These are phyloP conservation scores for Timandra comae DNA, from an alignment of 2,888 invertebrate genomes.

Conservation along the genomic window DNA sequence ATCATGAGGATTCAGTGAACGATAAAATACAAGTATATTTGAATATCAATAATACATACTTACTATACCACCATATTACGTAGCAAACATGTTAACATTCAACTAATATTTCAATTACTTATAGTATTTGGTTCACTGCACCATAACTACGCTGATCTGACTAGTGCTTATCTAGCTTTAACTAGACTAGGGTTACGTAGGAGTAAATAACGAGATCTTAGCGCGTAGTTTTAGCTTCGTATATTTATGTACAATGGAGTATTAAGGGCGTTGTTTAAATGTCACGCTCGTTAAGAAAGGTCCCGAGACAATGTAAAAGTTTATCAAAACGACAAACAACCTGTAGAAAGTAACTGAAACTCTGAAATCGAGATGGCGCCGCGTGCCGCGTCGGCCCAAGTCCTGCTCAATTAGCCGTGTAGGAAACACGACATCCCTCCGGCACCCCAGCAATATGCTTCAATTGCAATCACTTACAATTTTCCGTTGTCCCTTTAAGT, in stretches of 20 bases:
- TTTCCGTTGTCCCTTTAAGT: constrained; percentile 2
- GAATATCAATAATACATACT: too few species aligned
- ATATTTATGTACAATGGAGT: constrained; percentile 23
- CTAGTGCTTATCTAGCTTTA: neutral
- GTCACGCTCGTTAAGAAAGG: constrained; percentile 45
- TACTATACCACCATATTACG: too few species aligned
- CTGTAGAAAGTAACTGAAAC: constrained; percentile 8
- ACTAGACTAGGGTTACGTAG: constrained; percentile 22
- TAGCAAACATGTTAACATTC: too few species aligned
- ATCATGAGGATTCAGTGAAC: too few species aligned
- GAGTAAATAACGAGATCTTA: constrained; percentile 34
- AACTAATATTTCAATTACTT: too few species aligned
- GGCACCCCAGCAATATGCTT: constrained; percentile 2
- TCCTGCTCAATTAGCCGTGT: constrained; percentile 3
- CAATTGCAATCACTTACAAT: constrained; percentile 4
- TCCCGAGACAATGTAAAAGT: constrained; percentile 17
- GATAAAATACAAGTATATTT: too few species aligned
- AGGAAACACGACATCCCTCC: constrained; percentile 1
- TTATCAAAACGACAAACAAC: constrained; percentile 18
- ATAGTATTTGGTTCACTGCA: too few species aligned
- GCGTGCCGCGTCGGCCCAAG: neutral
- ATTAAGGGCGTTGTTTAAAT: constrained; percentile 42
- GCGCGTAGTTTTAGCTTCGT: constrained; percentile 21
- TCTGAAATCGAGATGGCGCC: constrained; percentile 5
- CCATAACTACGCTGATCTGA: too few species aligned